Evolutionary conservation across 2,797 vertebrate genomes (phyloP).

Genomic region (Leuciscus waleckii): DNA sequence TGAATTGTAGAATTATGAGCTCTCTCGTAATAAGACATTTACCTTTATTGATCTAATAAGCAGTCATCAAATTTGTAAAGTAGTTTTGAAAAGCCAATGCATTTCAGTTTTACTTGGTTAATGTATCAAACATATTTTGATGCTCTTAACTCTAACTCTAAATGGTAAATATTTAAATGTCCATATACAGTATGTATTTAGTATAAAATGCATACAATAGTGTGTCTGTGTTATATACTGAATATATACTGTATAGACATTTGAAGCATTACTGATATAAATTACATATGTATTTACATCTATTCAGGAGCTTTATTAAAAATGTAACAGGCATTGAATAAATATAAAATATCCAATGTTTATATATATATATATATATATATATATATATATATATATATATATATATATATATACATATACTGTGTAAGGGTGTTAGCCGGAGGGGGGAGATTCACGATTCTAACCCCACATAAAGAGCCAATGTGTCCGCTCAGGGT

Average conservation of each 20-base stretch:
- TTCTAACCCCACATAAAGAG: conserved; percentile 42
- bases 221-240: neutral
- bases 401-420: neutral
- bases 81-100: neutral
- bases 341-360: neutral
- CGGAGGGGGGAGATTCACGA: conserved; percentile 5
- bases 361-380: neutral
- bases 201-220: neutral
- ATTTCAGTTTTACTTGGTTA: neutral
- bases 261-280: neutral
- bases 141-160: neutral
- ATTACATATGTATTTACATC: neutral
- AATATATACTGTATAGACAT: neutral
- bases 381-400: neutral
- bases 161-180: neutral
- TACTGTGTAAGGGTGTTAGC: conserved; percentile 7
- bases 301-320: neutral
- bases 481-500: conserved; percentile 27
- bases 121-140: neutral
- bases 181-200: neutral
- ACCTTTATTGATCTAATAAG: neutral
- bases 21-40: neutral
- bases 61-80: neutral
- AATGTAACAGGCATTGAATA: neutral
- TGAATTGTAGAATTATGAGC: neutral